phyloP scores from a whole-genome alignment of 2,797 vertebrate species.

The Ctenosaura bakeri region DNA sequence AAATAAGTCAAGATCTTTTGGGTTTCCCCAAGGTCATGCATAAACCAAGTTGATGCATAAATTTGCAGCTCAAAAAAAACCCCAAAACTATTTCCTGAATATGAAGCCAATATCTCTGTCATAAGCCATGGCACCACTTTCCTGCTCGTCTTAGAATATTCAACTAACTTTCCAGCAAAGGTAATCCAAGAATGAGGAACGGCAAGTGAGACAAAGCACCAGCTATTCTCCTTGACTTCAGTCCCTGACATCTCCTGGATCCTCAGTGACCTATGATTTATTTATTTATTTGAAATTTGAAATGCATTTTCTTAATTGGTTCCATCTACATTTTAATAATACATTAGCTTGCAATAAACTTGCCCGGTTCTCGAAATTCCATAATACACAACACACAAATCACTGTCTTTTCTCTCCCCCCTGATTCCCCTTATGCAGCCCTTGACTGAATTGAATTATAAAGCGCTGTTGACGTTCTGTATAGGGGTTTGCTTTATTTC shows the following conservation, averaged over 20 bases:
- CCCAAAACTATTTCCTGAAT: neutral
- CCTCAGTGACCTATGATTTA: constrained; percentile 31
- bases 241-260: neutral
- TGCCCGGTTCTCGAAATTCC: constrained; percentile 58
- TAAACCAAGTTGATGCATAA: constrained; percentile 15
- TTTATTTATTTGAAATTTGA: constrained; percentile 57
- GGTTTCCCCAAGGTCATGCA: neutral
- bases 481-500: constrained; percentile 70
- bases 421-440: constrained; percentile 27
- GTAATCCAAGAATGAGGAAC: constrained; percentile 21
- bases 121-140: neutral
- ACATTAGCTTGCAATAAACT: constrained; percentile 65
- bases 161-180: fast-evolving
- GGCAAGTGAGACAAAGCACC: neutral
- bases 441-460: constrained; percentile 75
- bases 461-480: constrained; percentile 68
- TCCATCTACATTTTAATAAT: constrained; percentile 55
- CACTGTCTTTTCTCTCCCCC: constrained; percentile 55
- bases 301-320: constrained; percentile 50
- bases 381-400: constrained; percentile 59
- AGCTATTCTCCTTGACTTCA: constrained; percentile 17
- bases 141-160: neutral
- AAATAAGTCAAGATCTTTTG: neutral
- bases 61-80: neutral
- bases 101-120: too few relatives aligned